Percentiles rank a stretch among this genome's conserved stretches.
These are phyloP conservation scores for Melitaea athalia DNA, from an alignment of 2,888 invertebrate genomes.

Conservation along the genomic window DNA sequence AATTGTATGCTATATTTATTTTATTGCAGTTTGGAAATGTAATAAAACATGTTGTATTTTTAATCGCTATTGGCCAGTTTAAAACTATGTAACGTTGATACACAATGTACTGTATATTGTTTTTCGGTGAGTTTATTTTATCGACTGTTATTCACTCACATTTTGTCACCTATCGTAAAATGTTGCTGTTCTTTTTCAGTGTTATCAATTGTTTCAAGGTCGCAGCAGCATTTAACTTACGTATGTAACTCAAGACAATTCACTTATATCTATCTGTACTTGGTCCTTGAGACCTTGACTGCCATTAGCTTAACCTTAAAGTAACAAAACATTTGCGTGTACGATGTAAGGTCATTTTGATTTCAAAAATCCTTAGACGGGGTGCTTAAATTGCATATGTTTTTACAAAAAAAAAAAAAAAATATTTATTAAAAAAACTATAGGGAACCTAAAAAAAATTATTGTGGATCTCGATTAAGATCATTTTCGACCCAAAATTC, in stretches of 20 bases:
- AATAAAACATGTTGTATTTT: slow-evolving; percentile 2
- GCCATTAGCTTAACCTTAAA: background rate
- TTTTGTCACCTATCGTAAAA: slow-evolving; percentile 39
- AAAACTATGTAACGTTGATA: slow-evolving; percentile 1
- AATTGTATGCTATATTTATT: too few relatives aligned
- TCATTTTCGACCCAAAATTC: too few relatives aligned
- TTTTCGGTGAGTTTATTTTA: slow-evolving; percentile 18
- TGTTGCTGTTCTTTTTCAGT: slow-evolving; percentile 49
- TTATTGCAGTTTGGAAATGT: background rate
- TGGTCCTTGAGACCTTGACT: background rate
- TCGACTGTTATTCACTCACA: background rate
- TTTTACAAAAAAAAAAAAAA: too few relatives aligned
- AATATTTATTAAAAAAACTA: too few relatives aligned
- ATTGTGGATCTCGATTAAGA: too few relatives aligned
- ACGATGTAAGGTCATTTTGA: too few relatives aligned
- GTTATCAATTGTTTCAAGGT: slow-evolving; percentile 45
- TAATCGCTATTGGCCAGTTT: background rate
- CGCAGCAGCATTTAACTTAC: slow-evolving; percentile 49
- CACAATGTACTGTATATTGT: slow-evolving; percentile 11
- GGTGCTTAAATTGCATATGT: too few relatives aligned
- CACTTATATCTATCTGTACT: slow-evolving; percentile 1
- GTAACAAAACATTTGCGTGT: background rate
- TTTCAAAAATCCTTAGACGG: too few relatives aligned
- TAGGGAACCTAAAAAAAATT: too few relatives aligned
- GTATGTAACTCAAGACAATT: slow-evolving; percentile 12